Percentiles rank a stretch among this genome's conserved stretches.
Conservation (phyloP, 2,797 vertebrate species). For the Leucoraja ocellata region DNA sequence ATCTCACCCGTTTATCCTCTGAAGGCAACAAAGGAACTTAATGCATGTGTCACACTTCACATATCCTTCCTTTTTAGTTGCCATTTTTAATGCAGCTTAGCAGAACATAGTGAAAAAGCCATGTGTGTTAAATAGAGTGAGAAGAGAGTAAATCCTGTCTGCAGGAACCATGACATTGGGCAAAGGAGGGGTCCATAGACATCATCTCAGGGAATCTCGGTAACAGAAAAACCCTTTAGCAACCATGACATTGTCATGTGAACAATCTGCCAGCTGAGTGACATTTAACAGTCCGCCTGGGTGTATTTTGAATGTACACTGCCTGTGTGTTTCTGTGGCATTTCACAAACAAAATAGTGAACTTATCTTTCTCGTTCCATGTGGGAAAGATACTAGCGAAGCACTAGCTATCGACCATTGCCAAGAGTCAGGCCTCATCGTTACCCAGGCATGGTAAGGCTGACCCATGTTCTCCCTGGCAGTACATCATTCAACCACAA, state of each 20-base stretch:
- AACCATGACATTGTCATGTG: not conserved
- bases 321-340: not conserved
- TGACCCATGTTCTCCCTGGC: no score
- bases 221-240: not conserved
- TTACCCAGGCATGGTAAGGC: no score
- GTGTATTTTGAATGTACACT: not conserved
- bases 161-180: slow-evolving; percentile 1
- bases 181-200: not conserved
- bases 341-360: not conserved
- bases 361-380: no score
- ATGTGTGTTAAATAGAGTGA: not conserved
- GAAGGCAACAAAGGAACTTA: not conserved
- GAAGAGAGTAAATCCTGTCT: not conserved
- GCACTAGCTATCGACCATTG: no score
- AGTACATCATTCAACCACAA: no score
- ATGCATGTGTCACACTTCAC: not conserved
- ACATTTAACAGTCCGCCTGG: not conserved
- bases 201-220: not conserved
- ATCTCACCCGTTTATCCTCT: not conserved
- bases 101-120: not conserved
- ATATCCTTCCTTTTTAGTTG: not conserved
- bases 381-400: no score
- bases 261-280: not conserved
- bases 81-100: not conserved
- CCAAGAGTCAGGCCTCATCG: no score